Evolutionary conservation across 2,113 vertebrate genomes (phyloP).

Genomic region (Fregata magnificens): DNA sequence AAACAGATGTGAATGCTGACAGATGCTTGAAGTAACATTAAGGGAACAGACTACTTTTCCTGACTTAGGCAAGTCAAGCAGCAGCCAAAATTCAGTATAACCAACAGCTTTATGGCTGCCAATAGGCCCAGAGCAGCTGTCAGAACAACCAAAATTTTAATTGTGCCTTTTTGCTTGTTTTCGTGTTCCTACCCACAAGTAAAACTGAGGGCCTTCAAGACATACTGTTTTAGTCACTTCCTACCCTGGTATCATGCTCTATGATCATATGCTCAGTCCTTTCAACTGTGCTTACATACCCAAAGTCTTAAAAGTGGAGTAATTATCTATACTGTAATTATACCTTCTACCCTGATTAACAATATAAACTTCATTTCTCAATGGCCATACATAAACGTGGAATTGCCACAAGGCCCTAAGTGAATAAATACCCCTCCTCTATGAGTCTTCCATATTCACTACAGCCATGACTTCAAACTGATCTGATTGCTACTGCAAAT

Average conservation of each 20-base stretch:
- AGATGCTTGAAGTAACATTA: background rate
- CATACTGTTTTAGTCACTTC: background rate
- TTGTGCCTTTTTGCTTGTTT: background rate
- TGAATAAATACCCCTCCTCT: background rate
- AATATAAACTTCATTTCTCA: background rate
- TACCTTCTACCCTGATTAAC: background rate
- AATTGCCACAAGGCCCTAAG: background rate
- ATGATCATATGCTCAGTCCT: background rate
- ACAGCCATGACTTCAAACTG: background rate
- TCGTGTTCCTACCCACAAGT: background rate
- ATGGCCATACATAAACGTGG: background rate
- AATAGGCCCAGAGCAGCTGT: background rate
- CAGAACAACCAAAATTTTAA: background rate
- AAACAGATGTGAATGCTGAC: background rate
- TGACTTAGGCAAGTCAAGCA: background rate
- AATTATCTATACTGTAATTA: background rate
- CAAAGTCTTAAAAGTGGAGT: background rate
- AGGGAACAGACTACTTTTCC: background rate
- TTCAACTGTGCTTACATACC: background rate
- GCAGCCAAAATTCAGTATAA: background rate
- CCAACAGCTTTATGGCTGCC: background rate
- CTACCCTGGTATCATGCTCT: background rate
- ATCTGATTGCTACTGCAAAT: background rate
- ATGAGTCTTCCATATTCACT: background rate
- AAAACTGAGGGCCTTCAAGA: background rate